These are phyloP conservation scores for Silvanus unidentatus DNA, from an alignment of 2,888 invertebrate genomes.

Conservation along the genomic window DNA sequence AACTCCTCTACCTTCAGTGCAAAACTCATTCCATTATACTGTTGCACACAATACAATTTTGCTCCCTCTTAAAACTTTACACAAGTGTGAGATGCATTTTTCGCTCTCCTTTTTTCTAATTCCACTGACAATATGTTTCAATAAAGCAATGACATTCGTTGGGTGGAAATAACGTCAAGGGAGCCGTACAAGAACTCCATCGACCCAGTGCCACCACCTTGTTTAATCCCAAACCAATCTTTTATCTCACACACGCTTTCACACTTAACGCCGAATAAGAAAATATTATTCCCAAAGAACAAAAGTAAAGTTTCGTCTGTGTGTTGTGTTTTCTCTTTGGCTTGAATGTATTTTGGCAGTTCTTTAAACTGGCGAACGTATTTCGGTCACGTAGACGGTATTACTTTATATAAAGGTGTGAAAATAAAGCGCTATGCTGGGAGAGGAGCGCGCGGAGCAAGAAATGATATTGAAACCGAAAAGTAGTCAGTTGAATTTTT, in stretches of 20 bases:
- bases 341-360: constrained; percentile 3
- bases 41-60: too few species aligned
- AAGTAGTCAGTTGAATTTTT: too few species aligned
- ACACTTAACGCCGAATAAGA: constrained; percentile 43
- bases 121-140: constrained; percentile 19
- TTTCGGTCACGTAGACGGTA: constrained; percentile 24
- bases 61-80: too few species aligned
- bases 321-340: constrained; percentile 24
- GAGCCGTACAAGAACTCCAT: constrained; percentile 27
- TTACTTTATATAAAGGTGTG: constrained; percentile 14
- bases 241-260: constrained; percentile 47
- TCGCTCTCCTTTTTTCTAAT: too few species aligned
- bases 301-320: constrained; percentile 23
- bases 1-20: too few species aligned
- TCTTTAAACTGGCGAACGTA: constrained; percentile 12
- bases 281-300: constrained; percentile 39
- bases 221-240: constrained; percentile 49
- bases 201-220: constrained; percentile 36
- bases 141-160: constrained; percentile 30
- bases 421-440: too few species aligned
- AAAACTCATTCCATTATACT: too few species aligned
- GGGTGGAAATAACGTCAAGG: constrained; percentile 28
- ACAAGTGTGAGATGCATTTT: too few species aligned
- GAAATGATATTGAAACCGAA: neutral
- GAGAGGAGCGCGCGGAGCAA: too few species aligned